These are phyloP conservation scores for Turritopsis rubra DNA, from an alignment of 30 jellyfish, hydroid and myxozoan genomes.

Conservation along the genomic window DNA sequence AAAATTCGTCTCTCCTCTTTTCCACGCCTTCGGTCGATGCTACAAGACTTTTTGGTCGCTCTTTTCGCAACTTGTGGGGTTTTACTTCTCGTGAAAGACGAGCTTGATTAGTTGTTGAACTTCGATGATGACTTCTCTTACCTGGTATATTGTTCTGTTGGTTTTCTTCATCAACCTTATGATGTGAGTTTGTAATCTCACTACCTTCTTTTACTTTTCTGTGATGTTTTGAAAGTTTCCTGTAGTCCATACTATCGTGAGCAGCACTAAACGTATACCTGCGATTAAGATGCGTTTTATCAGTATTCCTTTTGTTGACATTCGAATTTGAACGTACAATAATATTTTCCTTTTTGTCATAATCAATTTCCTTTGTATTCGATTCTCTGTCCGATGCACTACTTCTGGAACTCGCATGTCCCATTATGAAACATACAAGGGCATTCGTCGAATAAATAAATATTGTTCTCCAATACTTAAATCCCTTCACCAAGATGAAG, in stretches of 20 bases:
- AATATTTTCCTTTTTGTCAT: neutral
- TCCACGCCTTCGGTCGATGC: neutral
- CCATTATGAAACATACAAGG: neutral
- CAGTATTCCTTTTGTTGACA: neutral
- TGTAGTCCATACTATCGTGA: neutral
- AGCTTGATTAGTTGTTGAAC: neutral
- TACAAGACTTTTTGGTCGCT: neutral
- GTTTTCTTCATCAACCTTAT: neutral
- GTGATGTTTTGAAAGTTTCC: neutral
- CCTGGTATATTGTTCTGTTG: neutral
- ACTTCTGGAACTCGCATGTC: neutral
- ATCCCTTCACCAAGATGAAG: neutral
- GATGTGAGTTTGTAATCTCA: neutral
- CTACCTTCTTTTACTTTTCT: neutral
- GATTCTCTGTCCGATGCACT: neutral
- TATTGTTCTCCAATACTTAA: neutral
- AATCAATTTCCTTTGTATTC: neutral
- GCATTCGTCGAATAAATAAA: too few relatives aligned
- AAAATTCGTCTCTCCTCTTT: neutral
- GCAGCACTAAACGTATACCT: neutral
- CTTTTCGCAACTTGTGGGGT: neutral
- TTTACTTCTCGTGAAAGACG: neutral
- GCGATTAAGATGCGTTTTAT: neutral
- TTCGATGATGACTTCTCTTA: neutral
- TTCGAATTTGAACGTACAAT: neutral